These are phyloP conservation scores for Pituophis catenifer DNA, from an alignment of 2,113 vertebrate genomes.

Conservation along the genomic window DNA sequence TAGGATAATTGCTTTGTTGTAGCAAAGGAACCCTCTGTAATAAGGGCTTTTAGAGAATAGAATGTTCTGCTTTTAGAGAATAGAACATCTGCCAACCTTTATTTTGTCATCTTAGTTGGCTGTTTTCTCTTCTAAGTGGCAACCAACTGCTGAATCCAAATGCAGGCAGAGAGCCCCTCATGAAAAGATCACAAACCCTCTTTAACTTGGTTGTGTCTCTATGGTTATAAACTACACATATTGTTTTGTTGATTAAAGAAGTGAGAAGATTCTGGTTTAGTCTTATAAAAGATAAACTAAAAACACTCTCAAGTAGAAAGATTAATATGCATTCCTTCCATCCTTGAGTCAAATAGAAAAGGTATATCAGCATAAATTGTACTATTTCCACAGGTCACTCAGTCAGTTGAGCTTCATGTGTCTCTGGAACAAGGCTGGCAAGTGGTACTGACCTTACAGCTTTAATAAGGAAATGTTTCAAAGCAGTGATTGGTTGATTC, in stretches of 20 bases:
- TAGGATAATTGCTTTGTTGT: not conserved
- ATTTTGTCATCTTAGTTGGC: not conserved
- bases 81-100: not conserved
- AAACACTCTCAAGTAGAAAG: not conserved
- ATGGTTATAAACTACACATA: not conserved
- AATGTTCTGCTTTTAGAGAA: not conserved
- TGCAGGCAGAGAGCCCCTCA: not conserved
- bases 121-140: not conserved
- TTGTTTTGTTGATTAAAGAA: not conserved
- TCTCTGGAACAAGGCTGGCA: not conserved
- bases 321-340: not conserved
- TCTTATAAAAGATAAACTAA: not conserved
- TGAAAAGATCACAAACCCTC: not conserved
- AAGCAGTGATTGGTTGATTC: not conserved
- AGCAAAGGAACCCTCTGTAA: not conserved
- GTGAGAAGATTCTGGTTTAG: not conserved
- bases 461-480: not conserved
- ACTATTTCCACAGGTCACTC: not conserved
- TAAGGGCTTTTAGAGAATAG: not conserved
- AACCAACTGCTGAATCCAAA: not conserved
- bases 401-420: not conserved
- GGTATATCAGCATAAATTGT: not conserved
- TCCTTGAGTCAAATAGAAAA: not conserved
- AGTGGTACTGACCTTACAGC: not conserved
- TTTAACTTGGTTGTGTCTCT: not conserved